Percentiles rank a stretch among this genome's conserved stretches.
phyloP scores from a whole-genome alignment of 2,888 invertebrate genomes.

The Pediacus dermestoides region DNA sequence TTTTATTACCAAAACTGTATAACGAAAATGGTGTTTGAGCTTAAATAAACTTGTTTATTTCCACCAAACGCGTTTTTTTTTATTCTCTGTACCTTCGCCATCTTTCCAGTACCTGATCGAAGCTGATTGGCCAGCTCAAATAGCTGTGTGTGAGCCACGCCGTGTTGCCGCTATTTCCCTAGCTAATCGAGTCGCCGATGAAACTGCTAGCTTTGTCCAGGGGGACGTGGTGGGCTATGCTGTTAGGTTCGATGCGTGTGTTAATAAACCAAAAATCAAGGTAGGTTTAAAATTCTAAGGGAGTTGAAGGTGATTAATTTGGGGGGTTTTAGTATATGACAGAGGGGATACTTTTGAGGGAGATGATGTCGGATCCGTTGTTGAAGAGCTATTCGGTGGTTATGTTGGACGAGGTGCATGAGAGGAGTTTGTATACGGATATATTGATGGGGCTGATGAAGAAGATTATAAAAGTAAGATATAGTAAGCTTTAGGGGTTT shows the following conservation, averaged over 20 bases:
- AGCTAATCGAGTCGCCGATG: conserved; percentile 85
- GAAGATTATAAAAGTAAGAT: conserved; percentile 76
- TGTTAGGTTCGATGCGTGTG: conserved; percentile 73
- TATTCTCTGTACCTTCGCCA: conserved; percentile 9
- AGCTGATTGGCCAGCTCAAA: conserved; percentile 77
- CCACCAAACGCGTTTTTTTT: no score
- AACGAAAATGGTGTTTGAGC: conserved; percentile 22
- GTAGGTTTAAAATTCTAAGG: no score
- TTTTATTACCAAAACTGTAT: no score
- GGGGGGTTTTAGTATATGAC: conserved; percentile 90
- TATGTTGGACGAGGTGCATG: conserved; percentile 94
- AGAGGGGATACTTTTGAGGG: conserved; percentile 89
- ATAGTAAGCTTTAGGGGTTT: no score
- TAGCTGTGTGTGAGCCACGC: conserved; percentile 90
- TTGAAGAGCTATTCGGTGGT: conserved; percentile 84
- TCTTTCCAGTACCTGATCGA: conserved; percentile 79
- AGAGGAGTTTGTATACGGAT: conserved; percentile 88
- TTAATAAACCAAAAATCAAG: conserved; percentile 67
- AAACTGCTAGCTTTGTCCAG: conserved; percentile 75
- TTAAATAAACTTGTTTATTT: conserved; percentile 17
- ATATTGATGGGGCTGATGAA: conserved; percentile 90
- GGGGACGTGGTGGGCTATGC: conserved; percentile 76
- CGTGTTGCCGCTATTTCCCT: conserved; percentile 86
- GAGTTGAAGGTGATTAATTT: no score
- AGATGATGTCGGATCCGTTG: conserved; percentile 93